These are phyloP conservation scores for Otolemur garnettii DNA, from an alignment of 2,113 vertebrate species.

Conservation along the genomic window DNA sequence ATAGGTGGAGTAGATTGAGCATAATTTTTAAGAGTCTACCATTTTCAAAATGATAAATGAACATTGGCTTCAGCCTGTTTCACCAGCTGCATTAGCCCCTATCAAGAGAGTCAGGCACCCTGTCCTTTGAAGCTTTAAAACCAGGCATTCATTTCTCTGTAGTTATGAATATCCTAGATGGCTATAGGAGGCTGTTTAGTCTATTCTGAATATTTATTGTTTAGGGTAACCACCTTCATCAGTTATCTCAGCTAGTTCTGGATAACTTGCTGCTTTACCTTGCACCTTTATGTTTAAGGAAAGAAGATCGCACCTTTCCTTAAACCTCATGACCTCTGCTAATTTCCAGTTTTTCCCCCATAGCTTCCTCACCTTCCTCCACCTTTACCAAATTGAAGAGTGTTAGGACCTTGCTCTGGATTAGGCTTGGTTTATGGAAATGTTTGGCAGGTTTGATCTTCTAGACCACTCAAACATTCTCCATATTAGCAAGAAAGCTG, in stretches of 20 bases:
- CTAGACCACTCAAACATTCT: not conserved
- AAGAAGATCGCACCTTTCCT: not conserved
- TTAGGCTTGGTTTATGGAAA: not conserved
- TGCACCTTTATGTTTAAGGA: not conserved
- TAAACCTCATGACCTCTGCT: not conserved
- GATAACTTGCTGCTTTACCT: not conserved
- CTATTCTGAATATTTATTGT: not conserved
- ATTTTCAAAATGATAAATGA: not conserved
- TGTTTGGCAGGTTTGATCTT: not conserved
- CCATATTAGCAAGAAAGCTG: not conserved
- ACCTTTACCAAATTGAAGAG: not conserved
- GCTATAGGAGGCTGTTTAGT: not conserved
- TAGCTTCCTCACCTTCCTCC: not conserved
- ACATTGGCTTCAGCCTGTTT: not conserved
- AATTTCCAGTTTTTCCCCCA: not conserved
- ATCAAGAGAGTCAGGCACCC: not conserved
- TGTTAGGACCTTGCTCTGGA: not conserved
- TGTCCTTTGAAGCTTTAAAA: not conserved
- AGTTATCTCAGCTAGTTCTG: not conserved
- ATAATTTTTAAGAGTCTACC: not conserved
- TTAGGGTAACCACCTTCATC: not conserved
- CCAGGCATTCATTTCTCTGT: not conserved
- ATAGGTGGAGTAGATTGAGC: not conserved
- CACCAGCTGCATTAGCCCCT: not conserved
- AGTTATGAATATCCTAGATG: not conserved